phyloP scores from a whole-genome alignment of 2,888 invertebrate genomes.

The Andrena chrysosceles region DNA sequence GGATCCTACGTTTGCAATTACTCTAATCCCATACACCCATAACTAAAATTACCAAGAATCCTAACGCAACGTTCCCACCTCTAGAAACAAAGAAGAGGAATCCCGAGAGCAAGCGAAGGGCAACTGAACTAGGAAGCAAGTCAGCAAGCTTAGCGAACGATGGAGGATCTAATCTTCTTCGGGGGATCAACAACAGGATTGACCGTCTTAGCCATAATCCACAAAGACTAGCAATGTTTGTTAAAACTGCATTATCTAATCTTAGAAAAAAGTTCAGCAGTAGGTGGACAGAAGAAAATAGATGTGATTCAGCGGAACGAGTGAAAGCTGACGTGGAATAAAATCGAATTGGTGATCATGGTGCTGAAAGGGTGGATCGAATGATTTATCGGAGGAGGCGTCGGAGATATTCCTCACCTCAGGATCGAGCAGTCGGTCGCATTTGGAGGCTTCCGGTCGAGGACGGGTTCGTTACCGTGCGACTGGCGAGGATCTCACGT shows the following conservation, averaged over 20 bases:
- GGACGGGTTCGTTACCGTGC: neutral
- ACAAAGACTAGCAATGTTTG: neutral
- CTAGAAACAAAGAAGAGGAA: too few relatives aligned
- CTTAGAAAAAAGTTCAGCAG: neutral
- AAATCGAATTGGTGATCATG: neutral
- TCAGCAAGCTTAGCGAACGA: too few relatives aligned
- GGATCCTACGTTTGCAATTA: too few relatives aligned
- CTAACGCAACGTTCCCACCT: too few relatives aligned
- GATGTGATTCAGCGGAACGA: too few relatives aligned
- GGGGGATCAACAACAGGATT: neutral
- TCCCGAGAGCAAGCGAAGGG: too few relatives aligned
- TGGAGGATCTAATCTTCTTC: neutral
- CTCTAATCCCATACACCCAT: too few relatives aligned
- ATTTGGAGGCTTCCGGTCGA: constrained; percentile 42
- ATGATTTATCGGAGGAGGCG: neutral
- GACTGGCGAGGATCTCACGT: constrained; percentile 23
- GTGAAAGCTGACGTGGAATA: neutral
- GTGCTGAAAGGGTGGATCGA: neutral
- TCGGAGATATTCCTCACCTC: constrained; percentile 45
- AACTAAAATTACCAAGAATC: too few relatives aligned
- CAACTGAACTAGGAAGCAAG: too few relatives aligned
- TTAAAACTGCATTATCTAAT: neutral
- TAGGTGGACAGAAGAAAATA: neutral
- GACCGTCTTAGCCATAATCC: too few relatives aligned
- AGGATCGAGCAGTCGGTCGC: constrained; percentile 47